phyloP scores from a whole-genome alignment of 2,888 invertebrate genomes.

The Lochmaea capreae region DNA sequence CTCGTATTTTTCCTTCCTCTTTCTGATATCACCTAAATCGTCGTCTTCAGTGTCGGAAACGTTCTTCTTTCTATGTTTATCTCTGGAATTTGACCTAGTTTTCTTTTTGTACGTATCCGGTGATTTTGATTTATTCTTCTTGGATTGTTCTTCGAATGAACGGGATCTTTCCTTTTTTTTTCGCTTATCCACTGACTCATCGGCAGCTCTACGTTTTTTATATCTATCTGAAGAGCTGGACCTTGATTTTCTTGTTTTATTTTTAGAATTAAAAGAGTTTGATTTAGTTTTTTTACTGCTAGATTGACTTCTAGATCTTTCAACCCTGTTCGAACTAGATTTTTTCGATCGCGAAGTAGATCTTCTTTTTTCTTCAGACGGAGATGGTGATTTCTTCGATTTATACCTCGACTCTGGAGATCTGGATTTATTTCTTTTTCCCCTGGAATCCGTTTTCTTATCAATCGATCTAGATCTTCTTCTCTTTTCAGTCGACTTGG shows the following conservation, averaged over 20 bases:
- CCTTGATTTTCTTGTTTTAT: conserved; percentile 12
- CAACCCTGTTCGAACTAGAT: conserved; percentile 43
- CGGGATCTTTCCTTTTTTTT: conserved; percentile 22
- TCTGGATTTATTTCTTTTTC: conserved; percentile 19
- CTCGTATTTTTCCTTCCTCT: conserved; percentile 16
- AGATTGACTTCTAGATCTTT: conserved; percentile 20
- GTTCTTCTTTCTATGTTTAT: conserved; percentile 16
- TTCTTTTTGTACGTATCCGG: conserved; percentile 20
- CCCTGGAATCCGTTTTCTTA: conserved; percentile 34
- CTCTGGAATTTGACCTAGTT: conserved; percentile 26
- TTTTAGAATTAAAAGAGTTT: neutral
- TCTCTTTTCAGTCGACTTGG: conserved; percentile 46
- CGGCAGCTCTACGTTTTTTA: conserved; percentile 9
- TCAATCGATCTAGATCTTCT: conserved; percentile 41
- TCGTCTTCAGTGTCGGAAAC: conserved; percentile 12
- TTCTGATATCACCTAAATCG: conserved; percentile 9
- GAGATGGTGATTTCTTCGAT: conserved; percentile 21
- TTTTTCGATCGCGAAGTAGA: conserved; percentile 50
- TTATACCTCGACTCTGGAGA: conserved; percentile 25
- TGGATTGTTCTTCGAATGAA: conserved; percentile 20
- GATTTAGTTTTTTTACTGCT: neutral
- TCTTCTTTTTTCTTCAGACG: conserved; percentile 20
- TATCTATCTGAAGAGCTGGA: conserved; percentile 20
- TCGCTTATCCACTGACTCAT: conserved; percentile 7
- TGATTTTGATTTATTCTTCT: conserved; percentile 16